A percentile compares a stretch with the other conserved stretches of the same genome.
Evolutionary conservation across 1,140 invertebrate species (phyloP).

Genomic region (Rhopalosiphum maidis): DNA sequence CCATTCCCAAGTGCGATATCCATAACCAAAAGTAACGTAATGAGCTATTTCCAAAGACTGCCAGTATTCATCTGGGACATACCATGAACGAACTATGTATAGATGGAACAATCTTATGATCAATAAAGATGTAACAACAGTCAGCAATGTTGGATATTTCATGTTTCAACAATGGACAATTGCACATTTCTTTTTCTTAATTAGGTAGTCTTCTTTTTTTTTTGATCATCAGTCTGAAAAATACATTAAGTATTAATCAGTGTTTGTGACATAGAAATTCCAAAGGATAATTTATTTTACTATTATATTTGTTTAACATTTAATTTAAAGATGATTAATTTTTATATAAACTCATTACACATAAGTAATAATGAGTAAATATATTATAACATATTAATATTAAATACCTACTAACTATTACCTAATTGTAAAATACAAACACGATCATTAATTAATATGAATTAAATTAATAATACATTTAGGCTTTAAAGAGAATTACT

Average conservation of each 20-base stretch:
- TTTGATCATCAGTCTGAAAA: neutral
- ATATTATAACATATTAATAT: neutral
- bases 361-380: neutral
- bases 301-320: neutral
- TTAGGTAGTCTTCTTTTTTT: neutral
- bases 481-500: neutral
- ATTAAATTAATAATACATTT: neutral
- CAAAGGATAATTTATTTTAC: neutral
- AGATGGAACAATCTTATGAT: conserved; percentile 70
- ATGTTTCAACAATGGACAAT: neutral
- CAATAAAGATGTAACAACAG: neutral
- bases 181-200: neutral
- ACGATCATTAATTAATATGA: neutral
- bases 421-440: too few species aligned
- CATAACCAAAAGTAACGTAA: conserved; percentile 82
- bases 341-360: too few species aligned
- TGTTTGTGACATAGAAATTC: neutral
- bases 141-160: neutral
- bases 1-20: conserved; percentile 94
- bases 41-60: conserved; percentile 91
- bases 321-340: neutral
- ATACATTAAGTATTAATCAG: neutral
- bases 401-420: too few species aligned
- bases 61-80: conserved; percentile 94
- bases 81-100: conserved; percentile 78